These are phyloP conservation scores for Elanoides forficatus DNA, from an alignment of 2,113 vertebrate genomes.

Conservation along the genomic window DNA sequence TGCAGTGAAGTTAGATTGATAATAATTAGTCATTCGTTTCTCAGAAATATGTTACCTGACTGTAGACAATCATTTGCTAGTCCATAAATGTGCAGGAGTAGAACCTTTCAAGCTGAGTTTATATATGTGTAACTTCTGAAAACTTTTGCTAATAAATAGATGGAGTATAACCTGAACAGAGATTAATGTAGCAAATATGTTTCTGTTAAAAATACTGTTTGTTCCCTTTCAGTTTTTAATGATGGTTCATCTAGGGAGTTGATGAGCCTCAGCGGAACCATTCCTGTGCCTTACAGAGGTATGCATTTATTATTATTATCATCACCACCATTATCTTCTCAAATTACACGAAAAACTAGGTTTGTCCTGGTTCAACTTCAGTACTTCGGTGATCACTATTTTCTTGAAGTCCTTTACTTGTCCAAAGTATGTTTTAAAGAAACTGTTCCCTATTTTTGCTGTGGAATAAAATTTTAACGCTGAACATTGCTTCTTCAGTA, in stretches of 20 bases:
- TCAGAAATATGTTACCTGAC: neutral
- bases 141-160: neutral
- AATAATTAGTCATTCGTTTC: neutral
- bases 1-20: neutral
- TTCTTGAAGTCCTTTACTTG: neutral
- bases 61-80: neutral
- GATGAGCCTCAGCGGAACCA: slow-evolving; percentile 95
- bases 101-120: neutral
- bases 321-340: neutral
- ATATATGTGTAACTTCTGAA: neutral
- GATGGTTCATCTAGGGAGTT: slow-evolving; percentile 92
- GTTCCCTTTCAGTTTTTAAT: slow-evolving; percentile 88
- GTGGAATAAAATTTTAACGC: neutral
- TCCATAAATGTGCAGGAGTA: neutral
- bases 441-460: neutral
- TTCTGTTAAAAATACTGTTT: neutral
- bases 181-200: neutral
- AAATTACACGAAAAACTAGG: neutral
- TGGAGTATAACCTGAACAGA: neutral
- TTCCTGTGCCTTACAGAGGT: slow-evolving; percentile 97
- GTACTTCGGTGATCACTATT: fast-evolving
- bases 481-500: neutral
- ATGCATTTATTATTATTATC: neutral
- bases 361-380: neutral
- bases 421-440: neutral